Evolutionary conservation across 23 tunicate species (phyloP), one percentile per base, ranked within the genome.

Genomic region (Halocynthia aurantium): DNA sequence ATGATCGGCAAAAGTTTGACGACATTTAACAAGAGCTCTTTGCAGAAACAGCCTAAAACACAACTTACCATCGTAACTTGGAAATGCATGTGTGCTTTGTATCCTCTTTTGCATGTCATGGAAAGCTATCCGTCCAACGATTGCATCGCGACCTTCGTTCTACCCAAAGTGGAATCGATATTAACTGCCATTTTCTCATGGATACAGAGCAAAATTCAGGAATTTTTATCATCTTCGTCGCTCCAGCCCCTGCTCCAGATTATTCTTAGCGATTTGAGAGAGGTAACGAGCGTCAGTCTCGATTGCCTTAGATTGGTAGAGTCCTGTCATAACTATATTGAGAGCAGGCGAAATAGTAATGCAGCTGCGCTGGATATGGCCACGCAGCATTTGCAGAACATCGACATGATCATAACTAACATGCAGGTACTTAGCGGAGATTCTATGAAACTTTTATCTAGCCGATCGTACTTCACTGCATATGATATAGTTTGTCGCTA

Each of bases 251-350:
- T 86, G 52, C 58, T 61, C 52, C 70, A 80, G 85, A 85, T 92
- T 15, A 69, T 75, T 13, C 53, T 92, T 56, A 76, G 85, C 6
- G 98, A 92, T 61, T 54, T 92, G 61, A 81, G 85, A 31, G 87
- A 85, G 13, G 62, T 92, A 75, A 92, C 98, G 0, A 57, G 55
- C 21, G 22, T 82, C 22, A 88, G 76, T 22, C 81, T 92, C 0
- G 71, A 62, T 13, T 82, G 90, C 60, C 73, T 92, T 5, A 86
- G 83, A 19, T 50, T 92, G 54, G 85, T 92, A 7, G 98, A 92
- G 57, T 76, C 84, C 49, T 92, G 87, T 51, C 98, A 92, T 82
- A 92, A 92, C 67, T 56, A 71, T 62, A 77, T 92, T 20, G 98
- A 92, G 61, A 76, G 84, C 31, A 57, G 77, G 51, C 72, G 98